Conservation (phyloP, 2,113 vertebrate species). For the Rhegmatorhina hoffmannsi region DNA sequence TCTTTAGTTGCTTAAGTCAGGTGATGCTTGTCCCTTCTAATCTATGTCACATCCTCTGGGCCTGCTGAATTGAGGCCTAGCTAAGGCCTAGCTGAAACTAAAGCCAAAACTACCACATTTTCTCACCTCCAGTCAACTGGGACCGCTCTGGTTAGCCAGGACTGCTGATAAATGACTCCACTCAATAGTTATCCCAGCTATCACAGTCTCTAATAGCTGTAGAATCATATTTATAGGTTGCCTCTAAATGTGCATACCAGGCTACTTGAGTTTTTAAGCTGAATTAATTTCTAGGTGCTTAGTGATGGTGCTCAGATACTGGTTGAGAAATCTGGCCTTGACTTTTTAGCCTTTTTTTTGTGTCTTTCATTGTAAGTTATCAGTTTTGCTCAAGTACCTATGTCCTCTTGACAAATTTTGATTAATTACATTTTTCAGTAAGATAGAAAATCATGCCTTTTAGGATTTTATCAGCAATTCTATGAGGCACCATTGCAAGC, state of each 20-base stretch:
- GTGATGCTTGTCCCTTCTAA: too few species aligned
- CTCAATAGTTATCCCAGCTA: background rate
- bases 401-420: background rate
- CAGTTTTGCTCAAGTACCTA: background rate
- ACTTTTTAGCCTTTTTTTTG: background rate
- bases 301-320: background rate
- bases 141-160: background rate
- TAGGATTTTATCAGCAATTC: background rate
- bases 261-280: background rate
- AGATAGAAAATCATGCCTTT: background rate
- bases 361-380: background rate
- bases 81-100: too few species aligned
- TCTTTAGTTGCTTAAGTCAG: too few species aligned
- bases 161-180: background rate
- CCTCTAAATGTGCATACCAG: background rate
- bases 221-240: conserved; percentile 21
- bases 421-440: background rate
- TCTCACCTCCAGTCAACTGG: background rate
- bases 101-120: background rate
- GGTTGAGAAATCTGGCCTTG: background rate
- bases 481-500: too few species aligned
- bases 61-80: too few species aligned
- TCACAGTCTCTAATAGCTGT: background rate
- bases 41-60: too few species aligned
- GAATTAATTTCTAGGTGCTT: background rate